These are phyloP conservation scores for Eufriesea mexicana DNA, from an alignment of 1,140 invertebrate species.

Conservation along the genomic window DNA sequence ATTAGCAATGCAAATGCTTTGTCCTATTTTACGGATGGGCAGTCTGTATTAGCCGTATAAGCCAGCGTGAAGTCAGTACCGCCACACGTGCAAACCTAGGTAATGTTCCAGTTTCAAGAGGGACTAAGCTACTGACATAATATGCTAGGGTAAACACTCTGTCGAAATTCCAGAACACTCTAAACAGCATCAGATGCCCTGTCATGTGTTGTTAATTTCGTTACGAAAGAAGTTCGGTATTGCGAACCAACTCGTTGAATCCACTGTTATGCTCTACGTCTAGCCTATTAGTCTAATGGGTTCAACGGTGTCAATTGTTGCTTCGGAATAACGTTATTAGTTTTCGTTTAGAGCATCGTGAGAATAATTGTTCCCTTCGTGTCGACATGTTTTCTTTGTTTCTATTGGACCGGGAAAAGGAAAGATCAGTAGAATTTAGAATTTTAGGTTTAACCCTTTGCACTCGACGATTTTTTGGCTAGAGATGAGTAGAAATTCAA, in stretches of 20 bases:
- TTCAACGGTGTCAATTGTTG: not conserved
- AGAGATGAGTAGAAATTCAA: no score
- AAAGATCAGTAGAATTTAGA: no score
- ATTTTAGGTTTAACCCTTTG: no score
- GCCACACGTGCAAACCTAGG: conserved; percentile 58
- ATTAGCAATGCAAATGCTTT: conserved; percentile 67
- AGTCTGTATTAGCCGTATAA: conserved; percentile 56
- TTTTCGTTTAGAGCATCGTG: no score
- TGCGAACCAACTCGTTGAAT: not conserved
- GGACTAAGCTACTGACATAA: conserved; percentile 58
- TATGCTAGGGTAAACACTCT: conserved; percentile 57
- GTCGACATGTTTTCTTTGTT: no score
- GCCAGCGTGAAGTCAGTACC: conserved; percentile 39
- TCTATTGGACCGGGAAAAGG: no score
- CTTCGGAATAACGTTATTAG: not conserved
- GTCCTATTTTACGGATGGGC: conserved; percentile 60
- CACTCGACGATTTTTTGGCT: no score
- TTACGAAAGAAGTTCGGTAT: conserved; percentile 14
- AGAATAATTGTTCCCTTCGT: no score
- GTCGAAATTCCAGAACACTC: conserved; percentile 50
- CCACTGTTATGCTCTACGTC: not conserved
- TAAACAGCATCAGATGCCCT: conserved; percentile 21
- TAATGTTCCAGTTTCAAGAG: conserved; percentile 60
- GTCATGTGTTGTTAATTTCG: conserved; percentile 27
- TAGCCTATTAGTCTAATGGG: not conserved